phyloP scores from a whole-genome alignment of 2,797 vertebrate species.

The Sarcophilus harrisii region DNA sequence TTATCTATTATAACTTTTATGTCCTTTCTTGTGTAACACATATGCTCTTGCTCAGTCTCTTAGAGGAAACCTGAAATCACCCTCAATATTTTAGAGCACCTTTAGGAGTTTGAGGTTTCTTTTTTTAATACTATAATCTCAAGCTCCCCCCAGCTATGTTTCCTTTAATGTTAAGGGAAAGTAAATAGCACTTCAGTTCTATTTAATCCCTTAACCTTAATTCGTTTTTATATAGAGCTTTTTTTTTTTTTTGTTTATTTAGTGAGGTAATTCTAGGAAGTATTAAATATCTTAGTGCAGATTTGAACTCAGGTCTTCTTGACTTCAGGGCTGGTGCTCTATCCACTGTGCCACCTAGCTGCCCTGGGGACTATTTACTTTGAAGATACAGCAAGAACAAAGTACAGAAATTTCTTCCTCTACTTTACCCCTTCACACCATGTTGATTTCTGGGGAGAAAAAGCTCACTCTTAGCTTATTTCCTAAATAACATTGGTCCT shows the following conservation, averaged over 20 bases:
- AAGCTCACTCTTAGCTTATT: neutral
- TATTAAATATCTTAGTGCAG: too few species aligned
- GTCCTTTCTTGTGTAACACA: neutral
- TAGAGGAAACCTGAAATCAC: neutral
- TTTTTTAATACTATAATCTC: neutral
- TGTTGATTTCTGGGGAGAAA: neutral
- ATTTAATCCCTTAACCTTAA: neutral
- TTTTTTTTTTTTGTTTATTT: neutral
- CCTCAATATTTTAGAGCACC: neutral
- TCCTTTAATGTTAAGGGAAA: neutral
- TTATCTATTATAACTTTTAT: neutral
- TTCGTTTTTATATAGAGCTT: neutral
- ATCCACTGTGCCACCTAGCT: too few species aligned
- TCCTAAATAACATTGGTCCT: neutral
- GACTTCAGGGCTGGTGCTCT: too few species aligned
- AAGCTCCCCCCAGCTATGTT: neutral
- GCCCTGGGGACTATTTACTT: neutral
- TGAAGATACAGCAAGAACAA: neutral
- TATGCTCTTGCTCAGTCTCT: neutral
- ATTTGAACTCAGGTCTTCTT: too few species aligned
- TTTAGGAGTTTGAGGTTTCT: neutral
- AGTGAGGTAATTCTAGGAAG: too few species aligned
- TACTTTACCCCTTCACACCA: neutral
- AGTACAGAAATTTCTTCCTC: neutral
- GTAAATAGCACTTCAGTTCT: neutral